Evolutionary conservation across 2,888 invertebrate species (phyloP).

Genomic region (Phorcus lineatus): DNA sequence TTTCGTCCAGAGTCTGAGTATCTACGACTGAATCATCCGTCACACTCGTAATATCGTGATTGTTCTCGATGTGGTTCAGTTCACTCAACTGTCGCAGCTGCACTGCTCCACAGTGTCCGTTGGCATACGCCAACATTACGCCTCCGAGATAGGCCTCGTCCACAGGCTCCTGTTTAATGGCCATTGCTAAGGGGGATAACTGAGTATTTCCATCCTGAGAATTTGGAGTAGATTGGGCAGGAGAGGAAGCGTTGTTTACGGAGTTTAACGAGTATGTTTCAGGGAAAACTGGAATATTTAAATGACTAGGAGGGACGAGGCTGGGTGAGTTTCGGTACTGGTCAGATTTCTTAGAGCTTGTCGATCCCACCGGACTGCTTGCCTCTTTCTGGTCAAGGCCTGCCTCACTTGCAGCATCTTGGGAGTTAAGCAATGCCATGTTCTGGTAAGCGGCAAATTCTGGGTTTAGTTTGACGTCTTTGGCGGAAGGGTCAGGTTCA

Average conservation of each 20-base stretch:
- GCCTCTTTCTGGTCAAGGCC: not conserved
- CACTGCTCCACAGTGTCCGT: constrained; percentile 1
- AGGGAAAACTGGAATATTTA: constrained; percentile 44
- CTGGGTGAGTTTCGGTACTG: not conserved
- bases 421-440: not conserved
- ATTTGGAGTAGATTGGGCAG: constrained; percentile 1
- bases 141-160: constrained; percentile 13
- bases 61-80: not conserved
- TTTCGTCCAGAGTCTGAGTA: constrained; percentile 18
- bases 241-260: not conserved
- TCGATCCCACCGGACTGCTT: not conserved
- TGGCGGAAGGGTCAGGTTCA: constrained; percentile 30
- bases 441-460: not conserved
- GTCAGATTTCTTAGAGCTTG: not conserved
- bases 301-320: constrained; percentile 24
- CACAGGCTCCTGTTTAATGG: not conserved
- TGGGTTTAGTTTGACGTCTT: not conserved
- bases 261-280: constrained; percentile 26
- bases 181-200: not conserved
- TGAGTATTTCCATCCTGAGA: constrained; percentile 19
- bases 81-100: not conserved
- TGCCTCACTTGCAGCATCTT: not conserved
- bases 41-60: not conserved
- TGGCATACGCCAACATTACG: constrained; percentile 2
- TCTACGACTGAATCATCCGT: constrained; percentile 8